Evolutionary conservation across 1,140 invertebrate species (phyloP), one percentile per base, ranked within the genome.

Genomic region (Lucilia cuprina): DNA sequence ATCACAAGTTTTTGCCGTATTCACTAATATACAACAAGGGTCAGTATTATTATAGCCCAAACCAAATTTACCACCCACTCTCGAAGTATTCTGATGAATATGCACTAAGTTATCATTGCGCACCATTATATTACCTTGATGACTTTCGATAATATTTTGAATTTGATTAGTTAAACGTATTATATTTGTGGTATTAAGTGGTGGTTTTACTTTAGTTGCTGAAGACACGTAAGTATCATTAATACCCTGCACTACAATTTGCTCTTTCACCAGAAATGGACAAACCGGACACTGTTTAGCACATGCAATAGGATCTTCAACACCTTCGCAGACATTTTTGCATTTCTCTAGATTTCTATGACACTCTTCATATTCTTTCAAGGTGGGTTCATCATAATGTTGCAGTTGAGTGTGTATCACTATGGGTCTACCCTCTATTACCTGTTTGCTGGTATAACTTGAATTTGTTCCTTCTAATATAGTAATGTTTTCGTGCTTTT

Each of bases 111-210:
- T 85, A 34, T 86, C 85, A 17, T 88, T 89, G 13, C 86, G 85
- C 0, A 86, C 82, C 13, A 70, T 84, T 30, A 82, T 84, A 35
- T 82, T 74, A 12, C 84, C 84, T 5, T 88, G 85, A 25, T 88
- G 86, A 21, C 85, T 87, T 13, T 88, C 84, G 49, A 90, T 90
- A n/a, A 89, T 86, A 49, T 90, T 90, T 13, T 84, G 85, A 21
- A 90, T 90, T 80, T 90, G 86, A 74, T 90, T 90, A 1, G 88
- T 89, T n/a, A 90, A 74, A 2, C 84, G 83, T 10, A 90, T 88
- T 10, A 90, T 88, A 78, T 89, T 90, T 14, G 89, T 90, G 30
- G 87, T 88, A 50, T 90, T 90, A 2, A 86, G 4, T 1, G 87
- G 84, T 0, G 70, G n/a, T n/a, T n/a, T n/a, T 0, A 86, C 30